Evolutionary conservation across 1,140 invertebrate species (phyloP), one percentile per base, ranked within the genome.

Genomic region (Delia radicum): DNA sequence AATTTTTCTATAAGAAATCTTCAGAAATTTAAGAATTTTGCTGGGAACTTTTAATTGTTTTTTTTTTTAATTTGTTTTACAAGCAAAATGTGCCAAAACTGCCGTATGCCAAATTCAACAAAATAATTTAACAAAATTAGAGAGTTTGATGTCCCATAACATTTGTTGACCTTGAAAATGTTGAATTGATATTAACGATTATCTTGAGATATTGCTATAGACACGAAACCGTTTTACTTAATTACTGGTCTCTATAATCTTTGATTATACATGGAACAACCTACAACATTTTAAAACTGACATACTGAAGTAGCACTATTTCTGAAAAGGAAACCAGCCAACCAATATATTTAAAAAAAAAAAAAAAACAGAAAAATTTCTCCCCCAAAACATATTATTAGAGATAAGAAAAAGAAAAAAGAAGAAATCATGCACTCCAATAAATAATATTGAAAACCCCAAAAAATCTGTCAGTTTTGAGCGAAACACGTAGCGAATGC

Each of bases 241-340:
- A 69, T 69, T 6, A 37, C n/a, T 33, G 29, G 65, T 69, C 18
- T 13, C 29, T 31, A 69, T 18, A 69, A 69, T 69, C 29, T 24
- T 37, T 37, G 2, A 55, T 55, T 55, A 6, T 5, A 21, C 7
- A 1, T 24, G 2, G 46, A n/a, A 7, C 65, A 21, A 7, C 65
- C 65, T 26, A 37, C 65, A 31, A 69, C 27, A 31, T 31, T 31
- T 18, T 10, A 2, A 28, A 21, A 31, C 63, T 67, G 63, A 33
- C 29, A 37, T 69, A 24, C 65, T 69, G 65, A 69, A 69, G 65
- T 69, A 69, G 65, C 65, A 69, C n/a, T 33, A 69, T 24, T 69
- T 69, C 24, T 21, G 3, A 6, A 48, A 48, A 48, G n/a, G n/a
- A 48, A 48, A 4, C 48, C 31, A 33, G 31, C 8, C 8, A 3